These are phyloP conservation scores for Cephalopterus ornatus DNA, from an alignment of 2,113 vertebrate genomes.

Conservation along the genomic window DNA sequence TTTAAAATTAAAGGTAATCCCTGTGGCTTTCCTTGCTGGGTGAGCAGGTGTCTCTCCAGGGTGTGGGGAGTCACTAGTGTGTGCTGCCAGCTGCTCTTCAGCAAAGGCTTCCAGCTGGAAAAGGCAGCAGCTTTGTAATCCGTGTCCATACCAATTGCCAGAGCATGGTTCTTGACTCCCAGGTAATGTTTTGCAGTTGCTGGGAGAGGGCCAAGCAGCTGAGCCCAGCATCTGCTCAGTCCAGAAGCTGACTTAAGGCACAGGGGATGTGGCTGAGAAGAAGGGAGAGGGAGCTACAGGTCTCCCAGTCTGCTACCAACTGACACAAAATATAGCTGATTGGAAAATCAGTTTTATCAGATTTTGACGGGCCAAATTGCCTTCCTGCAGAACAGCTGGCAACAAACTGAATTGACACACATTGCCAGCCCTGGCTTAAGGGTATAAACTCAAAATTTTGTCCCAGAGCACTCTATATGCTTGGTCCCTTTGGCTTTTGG, in stretches of 20 bases:
- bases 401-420: too few relatives aligned
- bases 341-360: background rate
- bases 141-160: rapidly evolving
- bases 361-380: background rate
- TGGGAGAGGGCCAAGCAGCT: background rate
- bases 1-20: background rate
- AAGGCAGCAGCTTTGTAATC: background rate
- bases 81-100: background rate
- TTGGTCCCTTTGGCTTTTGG: background rate
- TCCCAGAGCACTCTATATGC: background rate
- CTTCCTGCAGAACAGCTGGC: background rate
- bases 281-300: background rate
- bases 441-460: background rate
- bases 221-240: rapidly evolving
- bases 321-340: background rate
- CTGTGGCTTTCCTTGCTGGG: background rate
- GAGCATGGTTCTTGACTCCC: background rate
- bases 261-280: background rate
- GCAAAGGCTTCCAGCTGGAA: background rate
- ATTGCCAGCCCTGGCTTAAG: background rate
- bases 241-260: background rate
- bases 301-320: background rate
- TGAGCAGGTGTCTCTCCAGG: background rate
- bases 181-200: background rate
- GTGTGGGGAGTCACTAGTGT: rapidly evolving